Conservation (phyloP, 2,888 invertebrate genomes). For the Agrotis exclamationis region DNA sequence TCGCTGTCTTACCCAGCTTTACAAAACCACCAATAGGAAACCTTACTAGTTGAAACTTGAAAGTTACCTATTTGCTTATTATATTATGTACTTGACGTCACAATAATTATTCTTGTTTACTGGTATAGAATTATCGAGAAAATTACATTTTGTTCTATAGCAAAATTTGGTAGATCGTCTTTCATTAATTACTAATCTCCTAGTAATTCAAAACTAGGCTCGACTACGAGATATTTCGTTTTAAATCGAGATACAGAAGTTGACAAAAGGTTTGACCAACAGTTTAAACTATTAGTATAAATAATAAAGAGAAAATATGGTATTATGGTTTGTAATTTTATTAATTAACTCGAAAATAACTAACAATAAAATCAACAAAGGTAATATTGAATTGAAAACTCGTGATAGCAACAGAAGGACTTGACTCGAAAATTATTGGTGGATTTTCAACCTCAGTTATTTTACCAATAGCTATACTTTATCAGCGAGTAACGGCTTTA, state of each 20-base stretch:
- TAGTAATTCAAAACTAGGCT: not conserved
- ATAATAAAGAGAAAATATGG: too few relatives aligned
- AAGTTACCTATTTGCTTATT: constrained; percentile 21
- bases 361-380: too few relatives aligned
- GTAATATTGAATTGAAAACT: too few relatives aligned
- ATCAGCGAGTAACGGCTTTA: too few relatives aligned
- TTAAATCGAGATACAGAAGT: constrained; percentile 1
- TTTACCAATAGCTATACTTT: too few relatives aligned
- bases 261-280: not conserved
- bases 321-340: too few relatives aligned
- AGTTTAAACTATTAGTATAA: too few relatives aligned
- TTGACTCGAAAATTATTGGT: too few relatives aligned
- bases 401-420: too few relatives aligned
- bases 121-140: constrained; percentile 9
- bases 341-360: too few relatives aligned
- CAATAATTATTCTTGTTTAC: constrained; percentile 17
- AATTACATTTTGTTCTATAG: not conserved
- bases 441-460: too few relatives aligned
- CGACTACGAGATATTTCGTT: not conserved
- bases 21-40: constrained; percentile 10
- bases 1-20: constrained; percentile 1
- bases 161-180: not conserved
- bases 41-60: constrained; percentile 33
- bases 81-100: not conserved
- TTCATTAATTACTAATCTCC: not conserved